Conservation (phyloP, 1,140 invertebrate genomes). For the Galleria mellonella region DNA sequence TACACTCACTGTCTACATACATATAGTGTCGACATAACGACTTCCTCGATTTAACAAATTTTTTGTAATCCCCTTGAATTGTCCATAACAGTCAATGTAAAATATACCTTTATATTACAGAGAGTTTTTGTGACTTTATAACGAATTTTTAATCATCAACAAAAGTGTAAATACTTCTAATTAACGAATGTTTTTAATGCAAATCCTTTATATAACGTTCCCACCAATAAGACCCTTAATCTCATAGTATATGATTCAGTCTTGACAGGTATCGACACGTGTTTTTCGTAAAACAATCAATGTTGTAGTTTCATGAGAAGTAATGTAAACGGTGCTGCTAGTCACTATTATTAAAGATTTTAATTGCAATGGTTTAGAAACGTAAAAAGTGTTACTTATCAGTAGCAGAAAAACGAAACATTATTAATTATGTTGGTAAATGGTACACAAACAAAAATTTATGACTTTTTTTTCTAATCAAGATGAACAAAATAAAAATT, state of each 20-base stretch:
- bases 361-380: constrained; percentile 17
- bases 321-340: constrained; percentile 12
- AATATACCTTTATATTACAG: constrained; percentile 10
- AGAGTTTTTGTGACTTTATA: constrained; percentile 5
- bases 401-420: constrained; percentile 12
- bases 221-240: constrained; percentile 12
- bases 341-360: constrained; percentile 15
- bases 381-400: constrained; percentile 20
- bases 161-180: constrained; percentile 11
- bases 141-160: constrained; percentile 12
- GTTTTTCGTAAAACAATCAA: constrained; percentile 3
- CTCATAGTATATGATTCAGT: constrained; percentile 20
- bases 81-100: constrained; percentile 14
- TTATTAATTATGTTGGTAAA: constrained; percentile 13
- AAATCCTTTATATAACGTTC: constrained; percentile 17
- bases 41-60: constrained; percentile 1
- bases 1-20: no score
- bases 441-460: constrained; percentile 6
- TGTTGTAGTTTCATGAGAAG: constrained; percentile 11
- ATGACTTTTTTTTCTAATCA: constrained; percentile 16
- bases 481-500: constrained; percentile 8
- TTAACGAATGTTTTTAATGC: constrained; percentile 9
- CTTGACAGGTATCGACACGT: constrained; percentile 4
- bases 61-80: constrained; percentile 4
- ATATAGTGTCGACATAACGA: no score